A percentile compares a stretch with the other conserved stretches of the same genome.
Conservation (phyloP, 2,888 invertebrate genomes). For the Lithophane leautieri region DNA sequence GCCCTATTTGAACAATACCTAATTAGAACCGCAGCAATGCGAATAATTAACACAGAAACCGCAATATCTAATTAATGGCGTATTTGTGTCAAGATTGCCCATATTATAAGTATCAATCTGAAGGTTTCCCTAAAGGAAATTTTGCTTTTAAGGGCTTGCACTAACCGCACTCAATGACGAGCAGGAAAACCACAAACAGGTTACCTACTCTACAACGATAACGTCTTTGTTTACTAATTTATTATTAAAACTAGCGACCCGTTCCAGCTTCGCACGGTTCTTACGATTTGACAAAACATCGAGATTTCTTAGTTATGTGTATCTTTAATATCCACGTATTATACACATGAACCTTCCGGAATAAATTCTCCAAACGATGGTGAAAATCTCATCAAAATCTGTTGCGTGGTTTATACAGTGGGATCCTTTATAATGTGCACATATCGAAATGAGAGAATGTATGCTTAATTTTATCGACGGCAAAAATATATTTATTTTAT, state of each 20-base stretch:
- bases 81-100: slow-evolving; percentile 48
- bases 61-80: slow-evolving; percentile 47
- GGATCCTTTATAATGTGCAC: too few relatives aligned
- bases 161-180: slow-evolving; percentile 17
- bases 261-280: too few relatives aligned
- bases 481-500: too few relatives aligned
- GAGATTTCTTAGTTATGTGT: too few relatives aligned
- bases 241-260: neutral
- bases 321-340: too few relatives aligned
- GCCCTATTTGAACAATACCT: slow-evolving; percentile 18
- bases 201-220: neutral
- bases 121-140: slow-evolving; percentile 5
- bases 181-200: neutral
- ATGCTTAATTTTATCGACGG: too few relatives aligned
- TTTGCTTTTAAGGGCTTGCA: neutral
- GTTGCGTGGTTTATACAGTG: too few relatives aligned
- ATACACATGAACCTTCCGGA: too few relatives aligned
- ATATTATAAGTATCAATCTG: neutral
- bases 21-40: slow-evolving; percentile 27
- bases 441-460: too few relatives aligned
- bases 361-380: too few relatives aligned
- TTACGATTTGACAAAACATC: too few relatives aligned
- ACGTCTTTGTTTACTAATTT: neutral
- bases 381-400: too few relatives aligned
- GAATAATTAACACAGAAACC: slow-evolving; percentile 53